A percentile compares a stretch with the other conserved stretches of the same genome.
These are phyloP conservation scores for Acrocephalus kingi DNA, from an alignment of 2,113 vertebrate species.

Conservation along the genomic window DNA sequence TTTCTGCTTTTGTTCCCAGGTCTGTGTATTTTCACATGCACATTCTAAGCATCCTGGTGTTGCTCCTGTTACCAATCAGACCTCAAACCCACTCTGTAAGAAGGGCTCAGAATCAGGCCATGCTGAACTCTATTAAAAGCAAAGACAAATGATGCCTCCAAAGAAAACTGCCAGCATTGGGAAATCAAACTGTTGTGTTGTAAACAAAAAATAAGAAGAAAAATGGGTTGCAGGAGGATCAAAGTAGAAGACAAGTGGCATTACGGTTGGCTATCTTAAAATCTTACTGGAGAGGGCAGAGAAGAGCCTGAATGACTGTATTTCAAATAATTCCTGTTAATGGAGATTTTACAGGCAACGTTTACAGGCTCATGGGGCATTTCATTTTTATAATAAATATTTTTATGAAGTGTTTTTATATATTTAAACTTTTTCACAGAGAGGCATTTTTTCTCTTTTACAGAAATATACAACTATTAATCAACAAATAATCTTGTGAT, in stretches of 20 bases:
- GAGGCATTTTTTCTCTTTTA: conserved; percentile 42
- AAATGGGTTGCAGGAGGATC: not conserved
- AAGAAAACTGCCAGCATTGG: not conserved
- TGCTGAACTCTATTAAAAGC: conserved; percentile 57
- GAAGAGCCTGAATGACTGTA: conserved; percentile 32
- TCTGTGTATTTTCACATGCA: conserved; percentile 95
- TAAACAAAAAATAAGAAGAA: not conserved
- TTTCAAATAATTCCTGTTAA: not conserved
- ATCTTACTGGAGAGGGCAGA: conserved; percentile 24
- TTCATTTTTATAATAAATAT: conserved; percentile 56
- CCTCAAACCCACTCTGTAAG: conserved; percentile 17
- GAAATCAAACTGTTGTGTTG: not conserved
- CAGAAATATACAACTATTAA: conserved; percentile 21
- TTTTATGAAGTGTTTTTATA: conserved; percentile 72
- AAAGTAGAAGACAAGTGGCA: not conserved
- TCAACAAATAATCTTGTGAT: not conserved
- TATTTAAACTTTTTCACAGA: conserved; percentile 57
- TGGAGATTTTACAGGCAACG: conserved; percentile 26
- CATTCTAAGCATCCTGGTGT: conserved; percentile 85
- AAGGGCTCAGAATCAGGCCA: conserved; percentile 11
- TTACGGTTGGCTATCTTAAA: conserved; percentile 19
- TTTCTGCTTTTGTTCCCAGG: conserved; percentile 72
- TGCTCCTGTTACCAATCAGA: conserved; percentile 76
- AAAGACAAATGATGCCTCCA: conserved; percentile 66
- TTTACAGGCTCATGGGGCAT: conserved; percentile 55